Evolutionary conservation across 2,888 invertebrate species (phyloP), one percentile per base, ranked within the genome.

Genomic region (Penaeus monodon): DNA sequence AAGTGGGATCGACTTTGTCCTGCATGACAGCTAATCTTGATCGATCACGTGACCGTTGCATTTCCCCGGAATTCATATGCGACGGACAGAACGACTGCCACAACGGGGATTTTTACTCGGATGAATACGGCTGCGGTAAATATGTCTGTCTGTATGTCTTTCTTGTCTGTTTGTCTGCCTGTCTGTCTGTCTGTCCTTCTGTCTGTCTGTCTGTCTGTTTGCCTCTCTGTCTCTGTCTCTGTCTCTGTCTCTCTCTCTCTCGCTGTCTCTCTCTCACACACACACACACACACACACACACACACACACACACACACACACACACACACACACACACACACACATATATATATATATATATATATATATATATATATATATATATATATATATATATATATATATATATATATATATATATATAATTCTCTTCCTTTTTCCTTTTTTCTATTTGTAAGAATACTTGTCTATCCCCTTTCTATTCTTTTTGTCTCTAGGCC

Each of bases 51-150:
- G 91, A 91, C 29, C 91, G 93, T 17, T 93, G 93, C 90, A 92
- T 93, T 22, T 86, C 90, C 12, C 91, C 91, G n/a, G 89, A 91
- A 66, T 92, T 91, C 88, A 90, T 93, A 20, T 93, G 93, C 91
- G 93, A 93, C 88, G 92, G 92, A 0, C 88, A 89, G 81, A 92
- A 92, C 85, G 92, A 93, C 91, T 93, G 93, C 89, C 91, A 91
- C 88, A 92, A 92, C 88, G 92, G 92, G 10, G 91, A 92, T 10
- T 91, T 91, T n/a, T 91, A 92, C 3, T 91, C 92, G 0, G 93
- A 93, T 88, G 93, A 93, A 89, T 92, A 91, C 77, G 92, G 92
- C n/a, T 93, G 93, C 90, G 88, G 92, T 92, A 90, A 90, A 91
- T 44, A 44, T 44, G 44, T 44, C 3, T 10, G 44, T 44, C 44